Evolutionary conservation across 2,888 invertebrate species (phyloP).

Genomic region (Thymelicus acteon): DNA sequence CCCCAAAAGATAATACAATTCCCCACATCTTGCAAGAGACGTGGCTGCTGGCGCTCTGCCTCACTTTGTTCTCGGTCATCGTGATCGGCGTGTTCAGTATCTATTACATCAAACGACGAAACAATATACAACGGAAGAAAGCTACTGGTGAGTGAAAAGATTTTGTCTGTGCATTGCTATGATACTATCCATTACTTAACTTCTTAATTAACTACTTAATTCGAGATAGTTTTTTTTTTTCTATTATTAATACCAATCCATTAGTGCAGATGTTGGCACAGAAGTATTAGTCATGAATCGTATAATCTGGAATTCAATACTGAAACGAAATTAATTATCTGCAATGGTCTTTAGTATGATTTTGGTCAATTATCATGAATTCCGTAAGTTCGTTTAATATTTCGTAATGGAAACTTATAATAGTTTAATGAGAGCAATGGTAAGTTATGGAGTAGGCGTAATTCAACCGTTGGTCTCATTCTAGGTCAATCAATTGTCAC

Average conservation of each 20-base stretch:
- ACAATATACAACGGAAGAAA: slow-evolving; percentile 75
- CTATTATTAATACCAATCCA: no score
- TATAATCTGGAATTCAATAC: neutral
- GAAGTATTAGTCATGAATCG: no score
- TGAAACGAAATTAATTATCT: neutral
- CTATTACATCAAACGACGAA: slow-evolving; percentile 74
- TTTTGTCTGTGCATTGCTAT: neutral
- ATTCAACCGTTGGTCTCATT: slow-evolving; percentile 71
- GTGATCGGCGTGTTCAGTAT: slow-evolving; percentile 74
- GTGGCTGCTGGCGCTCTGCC: slow-evolving; percentile 74
- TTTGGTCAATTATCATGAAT: neutral
- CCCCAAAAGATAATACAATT: slow-evolving; percentile 75
- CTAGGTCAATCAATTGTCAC: slow-evolving; percentile 81
- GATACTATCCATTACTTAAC: neutral
- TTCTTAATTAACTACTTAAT: no score
- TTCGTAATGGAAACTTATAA: neutral
- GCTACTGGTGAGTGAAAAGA: slow-evolving; percentile 63
- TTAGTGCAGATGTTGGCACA: no score
- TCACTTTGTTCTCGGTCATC: slow-evolving; percentile 72
- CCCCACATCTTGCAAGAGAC: slow-evolving; percentile 77
- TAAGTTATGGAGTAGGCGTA: slow-evolving; percentile 43
- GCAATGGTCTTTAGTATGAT: neutral
- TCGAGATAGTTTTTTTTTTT: no score
- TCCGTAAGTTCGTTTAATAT: neutral
- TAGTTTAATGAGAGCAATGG: slow-evolving; percentile 3